Evolutionary conservation across 1,140 invertebrate genomes (phyloP).

Genomic region (Cyclargus thomasi): DNA sequence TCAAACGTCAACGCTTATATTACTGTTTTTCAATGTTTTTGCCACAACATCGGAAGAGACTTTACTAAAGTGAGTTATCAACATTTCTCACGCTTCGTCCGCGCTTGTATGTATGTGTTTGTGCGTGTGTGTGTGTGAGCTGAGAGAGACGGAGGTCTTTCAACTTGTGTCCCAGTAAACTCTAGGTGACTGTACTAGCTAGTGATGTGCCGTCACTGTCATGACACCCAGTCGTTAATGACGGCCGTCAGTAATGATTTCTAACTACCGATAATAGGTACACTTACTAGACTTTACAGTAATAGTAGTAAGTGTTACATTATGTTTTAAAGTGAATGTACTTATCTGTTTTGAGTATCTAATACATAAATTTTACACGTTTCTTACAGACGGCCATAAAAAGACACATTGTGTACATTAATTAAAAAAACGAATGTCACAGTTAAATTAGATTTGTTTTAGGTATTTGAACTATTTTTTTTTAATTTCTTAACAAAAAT

Average conservation of each 20-base stretch:
- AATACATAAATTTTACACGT: too few relatives aligned
- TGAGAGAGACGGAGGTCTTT: conserved; percentile 65
- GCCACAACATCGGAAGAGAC: conserved; percentile 53
- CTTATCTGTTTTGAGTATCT: too few relatives aligned
- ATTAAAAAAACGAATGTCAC: too few relatives aligned
- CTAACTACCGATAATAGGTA: not conserved
- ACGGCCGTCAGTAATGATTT: not conserved
- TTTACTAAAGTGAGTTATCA: conserved; percentile 71
- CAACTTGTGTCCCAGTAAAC: conserved; percentile 74
- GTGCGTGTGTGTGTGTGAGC: conserved; percentile 57
- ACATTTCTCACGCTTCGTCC: conserved; percentile 68
- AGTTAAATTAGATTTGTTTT: too few relatives aligned
- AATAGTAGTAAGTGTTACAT: not conserved
- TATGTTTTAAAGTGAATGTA: too few relatives aligned
- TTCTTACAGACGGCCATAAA: too few relatives aligned
- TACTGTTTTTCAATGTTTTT: not conserved
- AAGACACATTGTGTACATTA: too few relatives aligned
- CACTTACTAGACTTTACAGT: not conserved
- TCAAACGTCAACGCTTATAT: too few relatives aligned
- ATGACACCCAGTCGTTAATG: conserved; percentile 21
- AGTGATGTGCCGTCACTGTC: conserved; percentile 13
- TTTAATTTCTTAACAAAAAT: too few relatives aligned
- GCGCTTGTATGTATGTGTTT: conserved; percentile 54
- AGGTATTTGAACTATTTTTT: too few relatives aligned
- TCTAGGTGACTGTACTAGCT: conserved; percentile 46